Evolutionary conservation across 1,140 invertebrate genomes (phyloP).

Genomic region (Phymorhynchus buccinoides): DNA sequence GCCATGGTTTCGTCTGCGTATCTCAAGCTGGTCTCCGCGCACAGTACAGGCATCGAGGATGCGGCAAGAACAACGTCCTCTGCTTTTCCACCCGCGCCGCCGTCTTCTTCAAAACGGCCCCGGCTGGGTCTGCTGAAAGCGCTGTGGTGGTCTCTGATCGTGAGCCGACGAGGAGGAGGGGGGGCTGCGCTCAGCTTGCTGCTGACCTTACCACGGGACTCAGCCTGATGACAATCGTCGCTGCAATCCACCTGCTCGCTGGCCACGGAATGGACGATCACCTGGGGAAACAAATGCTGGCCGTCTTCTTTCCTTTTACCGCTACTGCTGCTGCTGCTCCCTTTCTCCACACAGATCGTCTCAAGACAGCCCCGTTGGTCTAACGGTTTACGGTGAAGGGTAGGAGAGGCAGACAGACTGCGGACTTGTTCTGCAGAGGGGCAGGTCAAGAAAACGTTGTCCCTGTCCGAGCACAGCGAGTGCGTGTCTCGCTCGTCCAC

Average conservation of each 20-base stretch:
- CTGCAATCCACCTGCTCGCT: not conserved
- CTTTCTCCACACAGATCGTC: not conserved
- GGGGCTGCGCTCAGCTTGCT: not conserved
- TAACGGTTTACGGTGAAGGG: not conserved
- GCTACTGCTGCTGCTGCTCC: too few relatives aligned
- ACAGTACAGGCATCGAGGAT: not conserved
- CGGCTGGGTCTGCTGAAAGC: not conserved
- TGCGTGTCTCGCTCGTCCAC: constrained; percentile 23
- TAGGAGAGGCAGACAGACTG: not conserved
- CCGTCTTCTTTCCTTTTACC: not conserved
- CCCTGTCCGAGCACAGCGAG: not conserved
- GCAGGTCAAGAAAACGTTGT: not conserved
- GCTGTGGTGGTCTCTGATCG: not conserved
- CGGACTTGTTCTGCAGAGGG: constrained; percentile 4
- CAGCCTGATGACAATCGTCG: not conserved
- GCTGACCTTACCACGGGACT: not conserved
- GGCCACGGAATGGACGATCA: constrained; percentile 3
- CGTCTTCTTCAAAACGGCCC: not conserved
- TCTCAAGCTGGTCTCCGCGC: not conserved
- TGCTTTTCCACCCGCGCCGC: too few relatives aligned
- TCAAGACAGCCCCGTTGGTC: too few relatives aligned
- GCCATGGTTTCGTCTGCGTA: not conserved
- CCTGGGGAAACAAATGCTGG: constrained; percentile 31
- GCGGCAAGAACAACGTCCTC: not conserved
- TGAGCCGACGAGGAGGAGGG: not conserved